phyloP scores from a whole-genome alignment of 2,113 vertebrate species.

The Mus pahari region DNA sequence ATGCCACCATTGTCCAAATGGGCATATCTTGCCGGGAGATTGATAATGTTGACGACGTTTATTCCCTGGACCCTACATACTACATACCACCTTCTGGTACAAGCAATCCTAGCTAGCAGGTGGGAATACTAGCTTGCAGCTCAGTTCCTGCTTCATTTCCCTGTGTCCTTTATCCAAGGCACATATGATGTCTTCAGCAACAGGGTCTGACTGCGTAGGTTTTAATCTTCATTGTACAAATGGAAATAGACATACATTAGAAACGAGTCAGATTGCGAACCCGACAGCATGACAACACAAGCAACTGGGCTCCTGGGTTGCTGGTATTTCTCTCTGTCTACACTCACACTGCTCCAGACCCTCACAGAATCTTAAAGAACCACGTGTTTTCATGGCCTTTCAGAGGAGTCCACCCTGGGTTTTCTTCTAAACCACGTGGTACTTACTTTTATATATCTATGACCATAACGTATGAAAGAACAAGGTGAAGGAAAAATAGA shows the following conservation, averaged over 20 bases:
- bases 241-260: neutral
- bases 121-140: neutral
- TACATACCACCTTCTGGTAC: neutral
- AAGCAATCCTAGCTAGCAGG: neutral
- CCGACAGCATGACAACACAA: neutral
- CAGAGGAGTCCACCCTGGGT: neutral
- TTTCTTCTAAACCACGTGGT: neutral
- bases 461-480: neutral
- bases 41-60: neutral
- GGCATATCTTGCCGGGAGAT: too few species aligned
- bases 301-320: neutral
- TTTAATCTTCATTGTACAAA: neutral
- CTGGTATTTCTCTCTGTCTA: fast-evolving
- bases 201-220: too few species aligned
- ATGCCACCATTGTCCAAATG: neutral
- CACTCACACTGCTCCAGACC: fast-evolving
- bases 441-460: neutral
- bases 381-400: too few species aligned
- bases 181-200: neutral
- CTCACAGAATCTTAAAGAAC: fast-evolving
- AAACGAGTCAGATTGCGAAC: neutral
- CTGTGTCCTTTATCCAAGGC: neutral
- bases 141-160: neutral
- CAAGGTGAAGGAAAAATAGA: neutral
- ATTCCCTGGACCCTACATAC: too few species aligned